Base-by-base conservation (phyloP, 2,888 invertebrate species). In the Agrotis segetum region DNA sequence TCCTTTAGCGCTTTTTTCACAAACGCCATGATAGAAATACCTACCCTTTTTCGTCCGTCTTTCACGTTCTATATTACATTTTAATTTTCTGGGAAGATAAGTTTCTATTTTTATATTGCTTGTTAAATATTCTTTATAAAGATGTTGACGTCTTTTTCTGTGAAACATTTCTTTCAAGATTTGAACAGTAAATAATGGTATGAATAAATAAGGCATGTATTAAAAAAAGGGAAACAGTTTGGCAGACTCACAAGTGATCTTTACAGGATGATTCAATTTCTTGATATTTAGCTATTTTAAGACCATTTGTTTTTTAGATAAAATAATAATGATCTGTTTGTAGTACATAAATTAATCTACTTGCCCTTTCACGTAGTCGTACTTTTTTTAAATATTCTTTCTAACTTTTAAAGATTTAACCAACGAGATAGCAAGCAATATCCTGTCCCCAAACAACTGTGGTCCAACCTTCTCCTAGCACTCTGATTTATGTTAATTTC, bases 121-220 rank as follows among this genome's bases (percentile, higher is more conserved):
- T 68, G 4, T 14, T 24, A 65, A 40, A 52, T 46, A 64, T 71
- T 46, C 52, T 46, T 14, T n/a, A 58, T 19, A 2, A 7, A 14
- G 13, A 19, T n/a, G 21, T 46, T 46, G 46, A 71, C n/a, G 40
- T n/a, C 11, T 34, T 46, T 52, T 5, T n/a, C n/a, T 19, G 1
- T 13, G 1, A 40, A 14, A 13, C 46, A 34, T 53, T 40, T 3
- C 34, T 9, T 59, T 52, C 21, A 52, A 59, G 5, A 47, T 16
- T 34, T 1, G 16, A 3, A 14, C 21, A 9, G 3, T 5, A 14
- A 52, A 7, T 16, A 53, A 53, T 34, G 7, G 34, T 34, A 34
- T 34, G 34, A 34, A 34, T 34, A 34, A 5, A 24, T 16, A 6
- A 14, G 4, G 4, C 7, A 24, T 24, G 11, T 21, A 53, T 21